Evolutionary conservation across 2,113 vertebrate genomes (phyloP), one percentile per base, ranked within the genome.

Genomic region (Gambusia affinis): DNA sequence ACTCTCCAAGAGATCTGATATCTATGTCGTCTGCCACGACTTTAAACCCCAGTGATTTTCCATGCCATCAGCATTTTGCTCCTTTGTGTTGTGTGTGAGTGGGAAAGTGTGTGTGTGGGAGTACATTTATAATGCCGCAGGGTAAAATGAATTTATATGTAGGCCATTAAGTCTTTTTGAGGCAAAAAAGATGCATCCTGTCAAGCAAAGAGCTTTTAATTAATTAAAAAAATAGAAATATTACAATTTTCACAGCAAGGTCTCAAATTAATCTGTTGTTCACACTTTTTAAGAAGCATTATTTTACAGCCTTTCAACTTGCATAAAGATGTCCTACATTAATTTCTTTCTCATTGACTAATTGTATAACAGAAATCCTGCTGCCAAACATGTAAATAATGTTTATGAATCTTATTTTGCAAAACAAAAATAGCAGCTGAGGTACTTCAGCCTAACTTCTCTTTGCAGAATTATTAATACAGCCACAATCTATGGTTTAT

Each of bases 31-130:
- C 64, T 73, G 33, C 39, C 65, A 27, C 33, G 60, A 57, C 61
- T 15, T 70, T 47, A 51, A 51, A 51, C 47, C 47, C 6, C 75
- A 80, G 71, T 66, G 70, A 84, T 73, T 90, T 89, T 90, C 87
- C 89, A 75, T 88, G 69, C 70, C 60, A 80, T 89, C 87, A 90
- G 84, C 84, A 76, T 71, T 86, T 76, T 57, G 39, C 67, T 44
- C 63, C 33, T 61, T 61, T 31, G 66, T 68, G 68, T n/a, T 19
- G 29, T 42, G 64, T 64, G 33, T 62, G 35, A 57, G 60, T 76
- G 31, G 42, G 54, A 1, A 8, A 1, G 8, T 19, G 37, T 14
- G 64, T 64, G 33, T 62, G 35, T 61, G 60, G 74, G 29, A 27
- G 54, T 2, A 42, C 3, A 19, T 76, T 70, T 81, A 69, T 51